A percentile compares a stretch with the other conserved stretches of the same genome.
These are phyloP conservation scores for Sinosuthora webbiana DNA, from an alignment of 2,113 vertebrate genomes.

Conservation along the genomic window DNA sequence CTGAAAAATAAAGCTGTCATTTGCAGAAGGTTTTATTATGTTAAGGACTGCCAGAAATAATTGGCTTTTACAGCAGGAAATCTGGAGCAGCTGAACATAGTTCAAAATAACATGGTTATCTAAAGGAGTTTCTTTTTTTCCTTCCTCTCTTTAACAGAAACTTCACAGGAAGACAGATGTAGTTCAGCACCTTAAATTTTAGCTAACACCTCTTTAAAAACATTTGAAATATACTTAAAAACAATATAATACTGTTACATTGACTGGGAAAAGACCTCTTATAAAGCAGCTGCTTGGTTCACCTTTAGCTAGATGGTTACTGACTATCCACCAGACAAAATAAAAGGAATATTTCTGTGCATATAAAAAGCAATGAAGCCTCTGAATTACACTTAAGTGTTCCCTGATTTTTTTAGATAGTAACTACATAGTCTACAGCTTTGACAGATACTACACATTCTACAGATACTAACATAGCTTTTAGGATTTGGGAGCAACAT, in stretches of 20 bases:
- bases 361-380: background rate
- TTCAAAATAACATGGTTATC: background rate
- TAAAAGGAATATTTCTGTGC: background rate
- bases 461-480: background rate
- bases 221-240: background rate
- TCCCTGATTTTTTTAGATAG: background rate
- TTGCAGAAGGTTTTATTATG: background rate
- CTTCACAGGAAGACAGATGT: background rate
- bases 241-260: background rate
- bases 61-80: background rate
- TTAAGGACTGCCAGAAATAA: conserved; percentile 14
- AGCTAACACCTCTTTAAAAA: background rate
- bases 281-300: background rate
- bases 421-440: background rate
- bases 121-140: background rate
- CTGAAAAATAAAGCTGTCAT: conserved; percentile 18
- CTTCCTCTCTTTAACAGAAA: background rate
- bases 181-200: background rate
- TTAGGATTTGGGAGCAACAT: background rate
- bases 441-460: background rate
- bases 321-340: background rate
- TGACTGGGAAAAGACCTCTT: background rate
- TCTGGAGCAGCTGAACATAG: conserved; percentile 3
- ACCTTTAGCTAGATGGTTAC: background rate
- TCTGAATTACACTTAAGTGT: background rate